Evolutionary conservation across 2,113 vertebrate genomes (phyloP), one percentile per base, ranked within the genome.

Genomic region (Bambusicola thoracicus): DNA sequence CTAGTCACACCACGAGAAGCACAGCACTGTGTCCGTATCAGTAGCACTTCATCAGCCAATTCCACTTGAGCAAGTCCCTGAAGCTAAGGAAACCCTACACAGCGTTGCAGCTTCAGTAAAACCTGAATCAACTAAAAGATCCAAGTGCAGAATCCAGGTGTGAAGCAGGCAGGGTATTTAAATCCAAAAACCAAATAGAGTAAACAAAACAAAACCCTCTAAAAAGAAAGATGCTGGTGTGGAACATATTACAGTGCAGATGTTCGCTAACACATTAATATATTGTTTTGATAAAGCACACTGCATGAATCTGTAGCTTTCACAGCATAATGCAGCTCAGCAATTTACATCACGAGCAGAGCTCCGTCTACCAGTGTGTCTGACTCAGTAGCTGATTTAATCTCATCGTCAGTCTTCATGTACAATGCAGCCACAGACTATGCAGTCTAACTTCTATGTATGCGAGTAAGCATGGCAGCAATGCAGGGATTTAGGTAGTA

Each of bases 301-400:
- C 49, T 29, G 81, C 11, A 46, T 27, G 15, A 81, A 84, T 84
- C 36, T 88, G 46, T 63, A 46, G 69, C 38, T 67, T 61, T 75
- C 76, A 58, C 38, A 83, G 49, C 27, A 56, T 75, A 44, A 1
- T 74, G 61, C 59, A 83, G 43, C 46, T 77, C 66, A 80, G 85
- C 34, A 55, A 34, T 63, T 81, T 83, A 38, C 32, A 74, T 3
- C 6, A 0, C 38, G 85, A 93, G 56, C 20, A 34, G 49, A 81
- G 41, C 13, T 53, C 14, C 41, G 14, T 79, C 65, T 72, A 93
- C 55, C 76, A 74, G 79, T 32, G 48, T 8, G 46, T 75, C 85
- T 90, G 77, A 32, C 69, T 92, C 68, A 59, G 9, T 36, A 91
- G 34, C 41, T 89, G 80, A 78, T 81, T 93, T 84, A 72, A 86